Evolutionary conservation across 2,113 vertebrate species (phyloP), one percentile per base, ranked within the genome.

Genomic region (Halcyon malimbica): DNA sequence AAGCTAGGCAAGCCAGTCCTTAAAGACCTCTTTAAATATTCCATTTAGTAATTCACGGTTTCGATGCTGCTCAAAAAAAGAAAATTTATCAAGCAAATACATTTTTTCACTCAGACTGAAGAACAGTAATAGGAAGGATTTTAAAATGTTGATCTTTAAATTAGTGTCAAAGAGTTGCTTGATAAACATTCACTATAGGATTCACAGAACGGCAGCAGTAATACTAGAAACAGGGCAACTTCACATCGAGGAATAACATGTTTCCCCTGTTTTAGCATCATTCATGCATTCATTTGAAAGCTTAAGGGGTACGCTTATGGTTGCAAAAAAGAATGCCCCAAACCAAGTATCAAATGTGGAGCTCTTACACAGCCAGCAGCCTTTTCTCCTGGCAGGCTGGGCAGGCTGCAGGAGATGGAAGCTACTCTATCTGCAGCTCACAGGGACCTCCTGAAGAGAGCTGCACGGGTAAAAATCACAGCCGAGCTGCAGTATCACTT

Each of bases 391-490:
- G 82, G 69, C 77, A 91, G 60, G 60, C 56, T 60, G 0, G 0
- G 64, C 11, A 67, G 53, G 80, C 80, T 90, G 69, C 65, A 89
- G 89, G 56, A 71, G 53, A 48, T 62, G 39, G 69, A 64, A 95
- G 60, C 48, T 53, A 35, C 69, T 91, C 48, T 88, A 96, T 93
- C 91, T 87, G 65, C 23, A 9, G 65, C 80, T 89, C 59, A 62
- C 57, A 76, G 65, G 60, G 57, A 67, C 57, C 65, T 65, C 77
- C 92, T 84, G 62, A 94, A 90, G 83, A 92, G 90, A 81, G 83
- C 25, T 14, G 37, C 1, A 2, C 60, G 63, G 46, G 42, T 57
- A 53, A 75, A 94, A 80, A 64, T 9, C 57, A 82, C 70, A 86
- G 50, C 7, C 81, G 57, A 71, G 48, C 69, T 89, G 77, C 77